Percentiles rank a stretch among this genome's conserved stretches.
Conservation (phyloP, 2,797 vertebrate genomes). For the Ciconia nigra region DNA sequence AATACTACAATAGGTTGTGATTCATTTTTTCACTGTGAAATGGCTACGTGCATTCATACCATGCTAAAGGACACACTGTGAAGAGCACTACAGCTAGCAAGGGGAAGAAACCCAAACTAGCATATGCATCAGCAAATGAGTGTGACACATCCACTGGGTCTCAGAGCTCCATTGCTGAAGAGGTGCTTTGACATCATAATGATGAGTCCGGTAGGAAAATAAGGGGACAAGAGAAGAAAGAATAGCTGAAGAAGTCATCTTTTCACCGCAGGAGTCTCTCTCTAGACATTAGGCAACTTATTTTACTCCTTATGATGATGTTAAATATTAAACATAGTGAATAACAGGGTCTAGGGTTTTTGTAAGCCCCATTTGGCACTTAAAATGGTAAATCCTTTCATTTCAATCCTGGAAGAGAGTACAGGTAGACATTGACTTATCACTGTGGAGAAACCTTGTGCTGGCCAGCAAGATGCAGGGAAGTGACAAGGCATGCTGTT, state of each 20-base stretch:
- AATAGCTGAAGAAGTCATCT: not conserved
- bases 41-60: not conserved
- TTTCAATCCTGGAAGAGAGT: not conserved
- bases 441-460: not conserved
- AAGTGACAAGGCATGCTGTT: not conserved
- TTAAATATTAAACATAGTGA: not conserved
- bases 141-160: not conserved
- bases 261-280: not conserved
- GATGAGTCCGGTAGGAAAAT: not conserved
- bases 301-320: not conserved
- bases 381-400: not conserved
- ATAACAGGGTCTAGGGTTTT: not conserved
- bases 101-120: not conserved
- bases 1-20: conserved; percentile 37
- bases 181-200: not conserved
- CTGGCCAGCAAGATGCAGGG: not conserved
- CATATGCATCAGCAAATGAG: not conserved
- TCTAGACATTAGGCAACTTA: not conserved
- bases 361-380: not conserved
- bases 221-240: not conserved
- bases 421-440: not conserved
- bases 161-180: not conserved
- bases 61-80: not conserved
- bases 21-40: not conserved
- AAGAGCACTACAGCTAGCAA: not conserved